These are phyloP conservation scores for Scaeva pyrastri DNA, from an alignment of 2,888 invertebrate genomes.

Conservation along the genomic window DNA sequence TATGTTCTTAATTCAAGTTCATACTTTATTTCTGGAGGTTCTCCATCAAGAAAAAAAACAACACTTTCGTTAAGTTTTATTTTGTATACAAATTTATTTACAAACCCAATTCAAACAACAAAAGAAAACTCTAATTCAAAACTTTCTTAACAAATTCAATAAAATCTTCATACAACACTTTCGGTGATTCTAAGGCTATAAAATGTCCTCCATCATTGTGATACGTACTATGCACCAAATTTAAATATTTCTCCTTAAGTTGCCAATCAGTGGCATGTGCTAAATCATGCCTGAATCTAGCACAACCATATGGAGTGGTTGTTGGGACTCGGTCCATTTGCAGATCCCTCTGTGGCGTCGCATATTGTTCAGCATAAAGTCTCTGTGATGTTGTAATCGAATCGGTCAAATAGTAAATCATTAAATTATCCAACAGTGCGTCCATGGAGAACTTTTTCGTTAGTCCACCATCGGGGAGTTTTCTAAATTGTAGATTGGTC, in stretches of 20 bases:
- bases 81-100: slow-evolving; percentile 12
- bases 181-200: slow-evolving; percentile 91
- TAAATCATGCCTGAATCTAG: slow-evolving; percentile 90
- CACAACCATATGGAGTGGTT: slow-evolving; percentile 89
- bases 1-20: no score
- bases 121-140: slow-evolving; percentile 48
- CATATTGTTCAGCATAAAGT: slow-evolving; percentile 87
- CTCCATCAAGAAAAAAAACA: no score
- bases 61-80: no score
- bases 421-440: slow-evolving; percentile 88
- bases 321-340: slow-evolving; percentile 86
- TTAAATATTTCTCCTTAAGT: slow-evolving; percentile 86
- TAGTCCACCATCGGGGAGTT: slow-evolving; percentile 88
- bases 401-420: slow-evolving; percentile 91
- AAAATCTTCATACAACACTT: slow-evolving; percentile 89
- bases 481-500: slow-evolving; percentile 86
- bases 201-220: slow-evolving; percentile 93
- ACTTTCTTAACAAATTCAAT: slow-evolving; percentile 86
- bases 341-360: slow-evolving; percentile 76
- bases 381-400: slow-evolving; percentile 89
- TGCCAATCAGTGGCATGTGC: slow-evolving; percentile 86
- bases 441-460: slow-evolving; percentile 85
- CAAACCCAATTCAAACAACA: slow-evolving; percentile 13
- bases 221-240: slow-evolving; percentile 88
- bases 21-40: no score